Conservation (phyloP, 1,140 invertebrate species). For the Musca vetustissima region DNA sequence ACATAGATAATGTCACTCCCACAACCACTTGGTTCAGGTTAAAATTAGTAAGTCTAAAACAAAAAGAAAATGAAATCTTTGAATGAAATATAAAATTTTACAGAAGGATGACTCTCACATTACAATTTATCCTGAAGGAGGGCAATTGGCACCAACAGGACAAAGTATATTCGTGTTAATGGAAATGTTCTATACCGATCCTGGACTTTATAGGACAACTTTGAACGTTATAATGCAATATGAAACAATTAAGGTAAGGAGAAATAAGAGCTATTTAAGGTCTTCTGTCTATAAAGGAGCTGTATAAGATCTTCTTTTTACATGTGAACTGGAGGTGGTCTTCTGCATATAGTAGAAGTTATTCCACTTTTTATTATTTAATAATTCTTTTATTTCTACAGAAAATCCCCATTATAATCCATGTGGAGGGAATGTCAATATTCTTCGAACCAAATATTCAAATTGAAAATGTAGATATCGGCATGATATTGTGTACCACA, state of each 20-base stretch:
- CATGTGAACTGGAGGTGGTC: too few species aligned
- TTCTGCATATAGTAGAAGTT: too few species aligned
- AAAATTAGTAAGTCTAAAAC: constrained; percentile 35
- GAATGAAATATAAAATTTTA: not conserved
- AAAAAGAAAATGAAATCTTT: not conserved
- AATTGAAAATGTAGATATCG: constrained; percentile 36
- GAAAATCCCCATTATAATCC: constrained; percentile 39
- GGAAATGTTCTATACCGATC: constrained; percentile 38
- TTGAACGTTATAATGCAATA: constrained; percentile 37
- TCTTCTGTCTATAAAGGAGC: too few species aligned
- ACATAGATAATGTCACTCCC: constrained; percentile 45
- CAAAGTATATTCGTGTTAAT: constrained; percentile 46
- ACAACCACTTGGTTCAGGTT: constrained; percentile 40
- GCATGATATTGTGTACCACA: constrained; percentile 37
- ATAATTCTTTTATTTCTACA: not conserved
- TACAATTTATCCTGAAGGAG: constrained; percentile 34
- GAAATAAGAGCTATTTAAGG: too few species aligned
- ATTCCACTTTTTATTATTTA: not conserved
- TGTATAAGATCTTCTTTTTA: too few species aligned
- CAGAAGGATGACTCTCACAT: not conserved
- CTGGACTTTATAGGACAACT: constrained; percentile 43
- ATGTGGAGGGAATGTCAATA: constrained; percentile 45
- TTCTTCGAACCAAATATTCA: constrained; percentile 41
- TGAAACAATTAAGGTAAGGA: constrained; percentile 13
- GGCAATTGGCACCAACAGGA: constrained; percentile 34